Conservation (phyloP, 2,888 invertebrate species). For the Drosophila buzzatii region DNA sequence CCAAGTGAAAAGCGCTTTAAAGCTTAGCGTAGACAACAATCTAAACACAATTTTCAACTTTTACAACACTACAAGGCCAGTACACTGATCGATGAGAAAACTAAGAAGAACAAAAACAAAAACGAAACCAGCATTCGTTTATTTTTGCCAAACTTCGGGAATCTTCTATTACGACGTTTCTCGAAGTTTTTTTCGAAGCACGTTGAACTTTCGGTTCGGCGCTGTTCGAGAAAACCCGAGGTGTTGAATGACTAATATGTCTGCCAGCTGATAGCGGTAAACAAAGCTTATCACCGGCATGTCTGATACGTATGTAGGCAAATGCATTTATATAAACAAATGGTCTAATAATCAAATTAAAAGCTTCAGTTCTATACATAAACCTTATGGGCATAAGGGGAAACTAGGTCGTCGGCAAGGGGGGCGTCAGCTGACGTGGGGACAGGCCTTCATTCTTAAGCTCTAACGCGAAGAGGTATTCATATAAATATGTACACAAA, state of each 20-base stretch:
- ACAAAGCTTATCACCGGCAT: conserved; percentile 56
- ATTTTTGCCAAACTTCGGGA: conserved; percentile 31
- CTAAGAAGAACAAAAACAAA: not conserved
- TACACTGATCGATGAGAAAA: conserved; percentile 15
- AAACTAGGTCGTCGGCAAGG: conserved; percentile 46
- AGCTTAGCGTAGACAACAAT: conserved; percentile 9
- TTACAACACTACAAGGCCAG: not conserved
- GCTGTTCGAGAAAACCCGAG: conserved; percentile 18
- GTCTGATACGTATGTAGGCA: conserved; percentile 22
- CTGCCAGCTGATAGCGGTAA: conserved; percentile 34
- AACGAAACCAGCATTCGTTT: conserved; percentile 6
- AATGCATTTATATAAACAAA: conserved; percentile 38
- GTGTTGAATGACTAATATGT: conserved; percentile 36
- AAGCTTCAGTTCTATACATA: conserved; percentile 38
- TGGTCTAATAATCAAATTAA: conserved; percentile 18
- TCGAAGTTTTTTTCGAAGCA: conserved; percentile 19
- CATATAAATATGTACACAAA: too few species aligned
- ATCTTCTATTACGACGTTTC: conserved; percentile 27
- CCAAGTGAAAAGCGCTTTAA: not conserved
- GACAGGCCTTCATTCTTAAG: conserved; percentile 33
- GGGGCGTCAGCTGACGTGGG: conserved; percentile 5
- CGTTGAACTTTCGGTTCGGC: conserved; percentile 22
- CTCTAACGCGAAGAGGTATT: not conserved
- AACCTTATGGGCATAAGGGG: conserved; percentile 1
- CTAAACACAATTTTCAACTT: conserved; percentile 2